Percentiles rank a stretch among this genome's conserved stretches.
phyloP scores from a whole-genome alignment of 2,888 invertebrate species.

The Megaustenia siamemsis region DNA sequence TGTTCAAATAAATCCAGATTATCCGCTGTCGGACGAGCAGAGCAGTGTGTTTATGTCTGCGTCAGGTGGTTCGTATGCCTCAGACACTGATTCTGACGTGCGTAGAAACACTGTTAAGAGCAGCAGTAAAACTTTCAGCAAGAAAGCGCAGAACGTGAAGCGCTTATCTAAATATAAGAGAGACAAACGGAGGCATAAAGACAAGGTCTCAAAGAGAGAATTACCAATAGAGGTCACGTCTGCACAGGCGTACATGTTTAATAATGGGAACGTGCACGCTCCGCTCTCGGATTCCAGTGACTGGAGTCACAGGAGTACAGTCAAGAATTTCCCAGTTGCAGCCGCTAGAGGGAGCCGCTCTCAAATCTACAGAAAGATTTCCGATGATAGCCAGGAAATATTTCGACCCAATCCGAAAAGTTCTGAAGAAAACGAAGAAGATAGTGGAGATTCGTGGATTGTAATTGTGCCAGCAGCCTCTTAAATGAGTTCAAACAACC shows the following conservation, averaged over 20 bases:
- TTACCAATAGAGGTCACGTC: background rate
- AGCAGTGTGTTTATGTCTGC: conserved; percentile 49
- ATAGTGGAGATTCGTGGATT: conserved; percentile 48
- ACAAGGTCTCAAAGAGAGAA: background rate
- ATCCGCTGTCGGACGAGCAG: conserved; percentile 33
- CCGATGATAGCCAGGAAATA: background rate
- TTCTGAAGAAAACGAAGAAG: conserved; percentile 32
- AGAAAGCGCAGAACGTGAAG: background rate
- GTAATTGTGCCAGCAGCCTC: conserved; percentile 14
- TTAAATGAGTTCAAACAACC: too few species aligned
- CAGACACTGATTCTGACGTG: background rate
- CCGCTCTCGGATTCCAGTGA: conserved; percentile 4
- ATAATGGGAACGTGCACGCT: background rate
- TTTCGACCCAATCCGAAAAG: background rate
- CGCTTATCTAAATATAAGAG: conserved; percentile 4
- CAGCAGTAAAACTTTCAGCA: background rate
- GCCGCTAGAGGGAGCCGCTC: background rate
- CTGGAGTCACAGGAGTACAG: conserved; percentile 16
- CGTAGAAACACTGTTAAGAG: background rate
- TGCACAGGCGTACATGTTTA: background rate
- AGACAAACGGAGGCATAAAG: conserved; percentile 18
- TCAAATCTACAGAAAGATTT: background rate
- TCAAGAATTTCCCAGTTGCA: conserved; percentile 5
- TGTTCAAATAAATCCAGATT: background rate
- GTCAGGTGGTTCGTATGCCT: conserved; percentile 15